Evolutionary conservation across 2,797 vertebrate species (phyloP), one percentile per base, ranked within the genome.

Genomic region (Alectoris magna): DNA sequence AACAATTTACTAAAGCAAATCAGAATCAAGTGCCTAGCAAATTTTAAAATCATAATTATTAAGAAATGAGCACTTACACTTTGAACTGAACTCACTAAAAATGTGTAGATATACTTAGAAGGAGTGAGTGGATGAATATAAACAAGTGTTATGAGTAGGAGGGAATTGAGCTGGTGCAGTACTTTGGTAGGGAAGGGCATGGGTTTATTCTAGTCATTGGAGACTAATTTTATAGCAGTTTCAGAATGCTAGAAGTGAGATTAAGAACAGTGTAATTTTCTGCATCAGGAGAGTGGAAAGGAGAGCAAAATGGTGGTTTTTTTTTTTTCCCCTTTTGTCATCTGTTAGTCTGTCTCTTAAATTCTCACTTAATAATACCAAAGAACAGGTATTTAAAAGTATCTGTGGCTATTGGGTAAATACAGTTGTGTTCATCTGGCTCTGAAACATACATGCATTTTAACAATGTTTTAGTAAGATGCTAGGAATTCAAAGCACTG

Each of bases 1-100:
- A 64, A 63, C 49, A 53, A 67, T 91, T 48, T 51, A 64, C 67
- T 94, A 49, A 70, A 56, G 71, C 12, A 88, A 88, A 84, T 70
- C 9, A 56, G 46, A 90, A 73, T 68, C 53, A 67, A 92, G 36
- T 49, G 51, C 36, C 51, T 86, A 2, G 3, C 70, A 89, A 76
- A n/a, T 62, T 87, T 74, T 29, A 0, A 68, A 83, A 36, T 72
- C 74, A 31, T 80, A 51, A 70, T 88, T 77, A 68, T 48, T 66
- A 69, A 77, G 48, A 82, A 68, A 29, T 22, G 60, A 94, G 48
- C 53, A 34, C 34, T 49, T 87, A 76, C n/a, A 49, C 71, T 89
- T 88, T 31, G 41, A 90, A 53, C 46, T 63, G 43, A 84, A 76
- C 43, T 67, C 68, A 34, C 3, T 84, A 49, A 48, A 82, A 53